Base-by-base conservation (phyloP, 2,888 invertebrate species). In the Dynastes maya region DNA sequence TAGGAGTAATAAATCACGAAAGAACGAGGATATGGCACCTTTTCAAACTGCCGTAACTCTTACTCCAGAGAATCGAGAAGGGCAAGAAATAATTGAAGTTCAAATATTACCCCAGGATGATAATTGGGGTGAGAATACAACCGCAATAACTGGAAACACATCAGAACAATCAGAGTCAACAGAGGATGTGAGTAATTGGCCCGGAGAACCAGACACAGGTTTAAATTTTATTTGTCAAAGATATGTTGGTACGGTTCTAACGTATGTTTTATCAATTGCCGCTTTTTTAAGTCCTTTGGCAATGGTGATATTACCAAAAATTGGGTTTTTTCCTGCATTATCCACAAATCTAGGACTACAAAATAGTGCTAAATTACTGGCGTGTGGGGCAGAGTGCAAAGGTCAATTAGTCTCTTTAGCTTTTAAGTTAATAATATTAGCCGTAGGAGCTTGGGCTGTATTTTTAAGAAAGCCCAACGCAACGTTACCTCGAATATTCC, bases 71-170 rank as follows among this genome's bases (percentile, higher is more conserved):
- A 95, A 94, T 82, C 89, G 94, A 76, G 94, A 96, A 81, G 96
- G 96, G 0, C 96, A 96, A 86, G 97, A 97, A 89, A 95, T 97
- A 11, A 97, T 98, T 70, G 98, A 98, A 90, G 98, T 98, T 53
- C 98, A 98, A 90, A 98, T 98, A 82, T 89, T 98, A 78, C 97
- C 97, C 0, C 95, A 98, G 90, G 98, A 98, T 89, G 98, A 98
- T 86, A 98, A 98, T 88, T 98, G 98, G 98, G 98, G 97, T n/a
- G 98, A 98, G 88, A 98, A 97, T 85, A 98, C 98, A 0, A 98
- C 98, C 0, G 98, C 98, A 0, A 95, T 98, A 49, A 98, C 98
- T 0, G 98, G 98, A 9, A 98, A 98, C 86, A 98, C 98, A 1
- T 98, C 97, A 0, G 98, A 98, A 87, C 97, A 97, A 84, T 98